A percentile compares a stretch with the other conserved stretches of the same genome.
phyloP scores from a whole-genome alignment of 2,888 invertebrate species.

The Lamellibrachia satsuma region DNA sequence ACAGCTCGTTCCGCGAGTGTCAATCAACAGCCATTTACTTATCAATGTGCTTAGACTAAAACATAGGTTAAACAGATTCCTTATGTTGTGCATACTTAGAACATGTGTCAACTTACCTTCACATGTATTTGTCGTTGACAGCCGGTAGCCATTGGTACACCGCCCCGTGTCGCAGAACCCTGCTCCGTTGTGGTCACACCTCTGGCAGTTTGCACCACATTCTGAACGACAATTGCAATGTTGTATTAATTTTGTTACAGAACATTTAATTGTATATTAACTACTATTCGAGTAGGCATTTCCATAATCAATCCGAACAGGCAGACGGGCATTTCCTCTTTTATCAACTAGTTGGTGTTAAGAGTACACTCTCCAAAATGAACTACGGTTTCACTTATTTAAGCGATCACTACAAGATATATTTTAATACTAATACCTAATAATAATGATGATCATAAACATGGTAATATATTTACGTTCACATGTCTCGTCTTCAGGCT shows the following conservation, averaged over 20 bases:
- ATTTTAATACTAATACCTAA: not conserved
- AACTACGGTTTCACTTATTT: no score
- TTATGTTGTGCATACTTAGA: not conserved
- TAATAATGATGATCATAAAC: not conserved
- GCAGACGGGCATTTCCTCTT: no score
- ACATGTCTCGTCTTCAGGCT: constrained; percentile 8
- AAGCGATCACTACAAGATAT: not conserved
- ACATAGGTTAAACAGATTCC: no score
- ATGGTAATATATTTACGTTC: not conserved
- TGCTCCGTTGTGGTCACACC: constrained; percentile 32
- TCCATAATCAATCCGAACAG: no score
- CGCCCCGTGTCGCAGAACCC: constrained; percentile 27
- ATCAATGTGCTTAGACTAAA: no score
- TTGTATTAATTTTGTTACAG: not conserved
- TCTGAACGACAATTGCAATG: constrained; percentile 22
- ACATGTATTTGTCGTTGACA: constrained; percentile 17
- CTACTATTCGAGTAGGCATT: not conserved
- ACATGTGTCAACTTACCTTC: constrained; percentile 13
- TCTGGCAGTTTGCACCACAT: constrained; percentile 25
- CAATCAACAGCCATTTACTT: no score
- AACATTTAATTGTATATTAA: not conserved
- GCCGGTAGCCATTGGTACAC: constrained; percentile 8
- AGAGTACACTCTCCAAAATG: no score
- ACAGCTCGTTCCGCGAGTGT: no score
- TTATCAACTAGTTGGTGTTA: no score